Base-by-base conservation (phyloP, 1,140 invertebrate genomes). In the Diuraphis noxia region DNA sequence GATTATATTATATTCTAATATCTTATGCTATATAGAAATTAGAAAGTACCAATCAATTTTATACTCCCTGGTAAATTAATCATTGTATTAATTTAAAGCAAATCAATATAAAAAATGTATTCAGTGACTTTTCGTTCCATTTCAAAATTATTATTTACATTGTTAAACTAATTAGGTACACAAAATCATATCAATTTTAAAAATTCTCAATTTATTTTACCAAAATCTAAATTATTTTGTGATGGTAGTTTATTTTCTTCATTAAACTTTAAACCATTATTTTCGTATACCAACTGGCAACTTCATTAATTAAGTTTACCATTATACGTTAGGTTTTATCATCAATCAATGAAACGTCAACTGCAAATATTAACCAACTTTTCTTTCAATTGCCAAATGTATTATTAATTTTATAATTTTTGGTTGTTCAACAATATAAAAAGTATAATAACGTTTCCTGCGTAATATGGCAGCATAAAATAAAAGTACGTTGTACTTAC, bases 271-370 rank as follows among this genome's bases (percentile, higher is more conserved):
- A 88, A 63, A 63, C 49, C 86, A 88, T 88, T 88, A 88, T 88
- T 88, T 88, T 88, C 13, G 36, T 23, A 41, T 88, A 63, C 21
- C 36, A 56, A 88, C 86, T n/a, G 49, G 86, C 36, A 88, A 88
- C 86, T 56, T 88, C 49, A 88, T 88, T 88, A 88, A 88, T 88
- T 88, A 88, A 40, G 36, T 87, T 56, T 56, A 88, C 49, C 49
- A 40, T 52, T 52, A 52, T 40, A 56, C 21, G 86, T 86, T 86
- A 52, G 84, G 46, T 88, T 1, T 88, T 40, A 88, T 88, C 86
- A 88, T 88, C 86, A 88, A 88, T 88, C 86, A 88, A 88, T 88
- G 49, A 40, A 40, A 88, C 86, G 86, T 88, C 86, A 88, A 63
- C 49, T 63, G 86, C 86, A 88, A 88, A 56, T 88, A 56, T 63